Conservation (phyloP, 2,888 invertebrate species). For the Oithona nana region DNA sequence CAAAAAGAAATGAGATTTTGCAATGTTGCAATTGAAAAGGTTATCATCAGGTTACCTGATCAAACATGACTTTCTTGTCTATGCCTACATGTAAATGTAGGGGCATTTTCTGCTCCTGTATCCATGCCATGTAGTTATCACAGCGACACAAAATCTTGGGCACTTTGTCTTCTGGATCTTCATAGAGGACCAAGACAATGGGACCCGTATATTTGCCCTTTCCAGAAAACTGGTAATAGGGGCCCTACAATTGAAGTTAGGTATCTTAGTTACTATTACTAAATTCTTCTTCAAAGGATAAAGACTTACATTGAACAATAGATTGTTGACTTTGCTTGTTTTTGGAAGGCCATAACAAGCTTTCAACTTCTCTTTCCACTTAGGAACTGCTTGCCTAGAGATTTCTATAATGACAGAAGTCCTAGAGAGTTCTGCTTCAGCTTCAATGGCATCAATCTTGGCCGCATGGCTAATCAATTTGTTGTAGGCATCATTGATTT, state of each 20-base stretch:
- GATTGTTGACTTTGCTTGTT: neutral
- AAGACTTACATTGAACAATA: constrained; percentile 11
- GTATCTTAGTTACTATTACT: neutral
- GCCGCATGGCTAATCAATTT: constrained; percentile 4
- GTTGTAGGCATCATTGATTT: constrained; percentile 16
- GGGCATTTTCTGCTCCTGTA: constrained; percentile 7
- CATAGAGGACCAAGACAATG: constrained; percentile 7
- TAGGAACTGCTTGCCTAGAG: constrained; percentile 1
- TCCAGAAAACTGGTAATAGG: constrained; percentile 8
- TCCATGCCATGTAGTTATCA: constrained; percentile 15
- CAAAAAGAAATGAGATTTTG: neutral
- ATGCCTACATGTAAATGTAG: constrained; percentile 12
- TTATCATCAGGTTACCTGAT: neutral
- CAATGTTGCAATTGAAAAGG: neutral
- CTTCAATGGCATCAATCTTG: constrained; percentile 11
- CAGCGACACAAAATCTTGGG: constrained; percentile 8
- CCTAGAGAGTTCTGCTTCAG: neutral
- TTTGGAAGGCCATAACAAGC: neutral
- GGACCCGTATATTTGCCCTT: constrained; percentile 1
- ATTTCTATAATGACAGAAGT: constrained; percentile 14
- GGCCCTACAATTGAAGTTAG: neutral
- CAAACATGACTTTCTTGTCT: constrained; percentile 5
- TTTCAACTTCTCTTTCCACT: constrained; percentile 15
- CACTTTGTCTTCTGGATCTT: constrained; percentile 13
- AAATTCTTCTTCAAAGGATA: neutral